Conservation (phyloP, 2,797 vertebrate species). For the Euthynnus affinis region DNA sequence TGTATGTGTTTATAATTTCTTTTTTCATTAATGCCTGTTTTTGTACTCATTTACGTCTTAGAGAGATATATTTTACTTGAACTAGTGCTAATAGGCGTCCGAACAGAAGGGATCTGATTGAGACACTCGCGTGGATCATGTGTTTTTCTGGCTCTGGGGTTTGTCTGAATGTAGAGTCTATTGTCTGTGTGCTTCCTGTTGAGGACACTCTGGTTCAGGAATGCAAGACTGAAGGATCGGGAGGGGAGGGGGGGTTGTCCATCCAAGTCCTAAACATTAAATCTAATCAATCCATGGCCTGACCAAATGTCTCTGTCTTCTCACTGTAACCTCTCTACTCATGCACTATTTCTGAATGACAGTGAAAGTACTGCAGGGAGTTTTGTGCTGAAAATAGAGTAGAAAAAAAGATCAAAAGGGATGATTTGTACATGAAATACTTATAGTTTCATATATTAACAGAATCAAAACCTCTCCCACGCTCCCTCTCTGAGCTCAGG, state of each 20-base stretch:
- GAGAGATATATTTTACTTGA: slow-evolving; percentile 77
- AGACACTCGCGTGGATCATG: slow-evolving; percentile 59
- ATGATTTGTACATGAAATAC: slow-evolving; percentile 30
- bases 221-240: slow-evolving; percentile 66
- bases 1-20: slow-evolving; percentile 67
- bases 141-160: slow-evolving; percentile 69
- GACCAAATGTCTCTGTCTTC: slow-evolving; percentile 67
- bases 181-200: slow-evolving; percentile 67
- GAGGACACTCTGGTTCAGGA: slow-evolving; percentile 69
- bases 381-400: slow-evolving; percentile 36
- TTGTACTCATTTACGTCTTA: slow-evolving; percentile 70
- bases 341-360: slow-evolving; percentile 13
- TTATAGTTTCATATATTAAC: slow-evolving; percentile 33
- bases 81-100: slow-evolving; percentile 67
- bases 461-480: slow-evolving; percentile 62
- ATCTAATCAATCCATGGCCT: slow-evolving; percentile 81
- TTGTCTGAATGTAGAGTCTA: slow-evolving; percentile 70
- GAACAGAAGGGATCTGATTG: slow-evolving; percentile 61
- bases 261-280: slow-evolving; percentile 81
- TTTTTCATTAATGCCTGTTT: slow-evolving; percentile 73
- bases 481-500: slow-evolving; percentile 51
- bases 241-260: slow-evolving; percentile 53
- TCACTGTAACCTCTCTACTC: slow-evolving; percentile 41
- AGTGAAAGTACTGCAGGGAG: slow-evolving; percentile 4
- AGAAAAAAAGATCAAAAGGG: slow-evolving; percentile 9